Evolutionary conservation across 2,797 vertebrate genomes (phyloP), one percentile per base, ranked within the genome.

Genomic region (Heteromormyrus szaboi): DNA sequence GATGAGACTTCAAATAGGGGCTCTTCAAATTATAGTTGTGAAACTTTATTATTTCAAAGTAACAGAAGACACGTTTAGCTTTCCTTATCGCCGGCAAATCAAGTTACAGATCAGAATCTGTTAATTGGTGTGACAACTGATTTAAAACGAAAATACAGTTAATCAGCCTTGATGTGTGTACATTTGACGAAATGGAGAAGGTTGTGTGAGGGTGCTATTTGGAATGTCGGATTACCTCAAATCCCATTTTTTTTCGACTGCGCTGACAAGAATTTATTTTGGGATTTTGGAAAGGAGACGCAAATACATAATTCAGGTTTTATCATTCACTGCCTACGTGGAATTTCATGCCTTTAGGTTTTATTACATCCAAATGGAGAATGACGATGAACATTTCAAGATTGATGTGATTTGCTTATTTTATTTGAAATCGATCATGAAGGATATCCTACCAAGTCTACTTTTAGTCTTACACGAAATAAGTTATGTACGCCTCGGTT

Each of bases 21-120:
- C 94, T 95, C 94, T 97, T 96, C 95, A 95, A 94, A 96, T 97
- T 95, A 96, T 95, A 95, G 94, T 93, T 96, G 95, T 96, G 94
- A 95, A 96, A 95, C 93, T 96, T 95, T 95, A 95, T 94, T 29
- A 37, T 56, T 86, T 37, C 29, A 94, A 95, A 59, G 51, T 56
- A 51, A 86, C 85, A 86, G 46, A 22, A 86, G 25, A 86, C 51
- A 59, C 29, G 85, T 86, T 79, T 56, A 53, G 33, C 94, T 93
- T 95, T 29, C 48, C 44, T 84, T 84, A 96, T 96, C 96, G 93
- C 94, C 96, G 94, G 95, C 91, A 92, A 94, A 93, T 91, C 90
- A 94, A 93, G 89, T 93, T 88, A 94, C 92, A 95, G 95, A 96
- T 96, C 95, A 95, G 91, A 94, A 95, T 95, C 93, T 93, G 93